phyloP scores from a whole-genome alignment of 2,888 invertebrate species.

The Microctonus hyperodae region DNA sequence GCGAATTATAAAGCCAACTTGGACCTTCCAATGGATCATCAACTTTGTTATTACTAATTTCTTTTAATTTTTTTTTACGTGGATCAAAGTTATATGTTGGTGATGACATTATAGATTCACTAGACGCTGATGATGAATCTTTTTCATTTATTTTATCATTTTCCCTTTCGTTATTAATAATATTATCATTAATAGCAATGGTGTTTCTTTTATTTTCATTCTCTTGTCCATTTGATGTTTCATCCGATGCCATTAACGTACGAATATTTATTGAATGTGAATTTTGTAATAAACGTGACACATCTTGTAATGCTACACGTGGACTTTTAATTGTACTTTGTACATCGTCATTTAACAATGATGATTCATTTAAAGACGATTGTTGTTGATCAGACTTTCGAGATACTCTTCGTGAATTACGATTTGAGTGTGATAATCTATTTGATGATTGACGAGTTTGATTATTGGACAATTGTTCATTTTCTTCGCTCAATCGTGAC shows the following conservation, averaged over 20 bases:
- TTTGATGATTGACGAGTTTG: conserved; percentile 14
- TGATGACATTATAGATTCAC: not conserved
- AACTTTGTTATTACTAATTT: not conserved
- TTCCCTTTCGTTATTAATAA: conserved; percentile 25
- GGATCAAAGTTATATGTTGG: conserved; percentile 18
- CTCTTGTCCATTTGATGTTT: conserved; percentile 19
- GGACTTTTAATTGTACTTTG: conserved; percentile 45
- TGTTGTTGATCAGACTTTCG: conserved; percentile 8
- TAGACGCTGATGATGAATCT: not conserved
- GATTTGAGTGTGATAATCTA: not conserved
- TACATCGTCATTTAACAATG: conserved; percentile 1
- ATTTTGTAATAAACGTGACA: conserved; percentile 54
- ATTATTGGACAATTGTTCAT: not conserved
- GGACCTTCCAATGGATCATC: conserved; percentile 60
- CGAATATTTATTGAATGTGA: conserved; percentile 53
- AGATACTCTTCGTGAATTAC: conserved; percentile 12
- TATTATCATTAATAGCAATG: conserved; percentile 3
- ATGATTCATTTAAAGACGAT: conserved; percentile 34
- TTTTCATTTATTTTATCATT: not conserved
- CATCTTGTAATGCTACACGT: conserved; percentile 54
- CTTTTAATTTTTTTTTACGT: conserved; percentile 7
- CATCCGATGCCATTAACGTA: conserved; percentile 36
- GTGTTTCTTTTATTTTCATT: conserved; percentile 23
- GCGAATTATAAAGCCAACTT: conserved; percentile 52
- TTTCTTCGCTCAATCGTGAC: conserved; percentile 10